These are phyloP conservation scores for Strigamia maritima DNA, from an alignment of 2,888 invertebrate genomes.

Conservation along the genomic window DNA sequence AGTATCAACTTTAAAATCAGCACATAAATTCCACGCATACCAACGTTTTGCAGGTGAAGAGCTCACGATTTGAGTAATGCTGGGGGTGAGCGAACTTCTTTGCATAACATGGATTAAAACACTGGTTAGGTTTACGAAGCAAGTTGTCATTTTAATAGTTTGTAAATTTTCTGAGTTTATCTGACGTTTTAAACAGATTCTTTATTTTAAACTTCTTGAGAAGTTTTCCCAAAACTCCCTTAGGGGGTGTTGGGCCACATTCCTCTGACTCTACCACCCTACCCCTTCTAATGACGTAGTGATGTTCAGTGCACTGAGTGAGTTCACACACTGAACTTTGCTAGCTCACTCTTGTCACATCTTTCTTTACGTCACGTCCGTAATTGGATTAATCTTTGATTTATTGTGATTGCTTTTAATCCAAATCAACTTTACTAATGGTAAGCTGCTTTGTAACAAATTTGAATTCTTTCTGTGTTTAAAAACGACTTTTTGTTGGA, in stretches of 20 bases:
- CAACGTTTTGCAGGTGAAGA: slow-evolving; percentile 1
- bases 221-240: neutral
- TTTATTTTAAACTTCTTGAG: neutral
- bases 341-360: slow-evolving; percentile 17
- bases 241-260: slow-evolving; percentile 29
- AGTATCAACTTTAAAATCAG: slow-evolving; percentile 15
- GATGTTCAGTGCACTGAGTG: neutral
- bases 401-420: slow-evolving; percentile 22
- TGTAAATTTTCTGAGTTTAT: neutral
- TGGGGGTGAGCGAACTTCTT: slow-evolving; percentile 7
- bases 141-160: neutral
- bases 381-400: slow-evolving; percentile 31
- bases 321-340: slow-evolving; percentile 35
- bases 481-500: slow-evolving; percentile 13
- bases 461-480: neutral
- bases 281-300: slow-evolving; percentile 23
- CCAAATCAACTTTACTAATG: neutral
- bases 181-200: neutral
- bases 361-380: slow-evolving; percentile 18
- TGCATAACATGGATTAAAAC: neutral
- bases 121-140: neutral
- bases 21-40: neutral
- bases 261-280: slow-evolving; percentile 5
- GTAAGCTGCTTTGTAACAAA: slow-evolving; percentile 16
- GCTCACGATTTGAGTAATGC: neutral